Conservation (phyloP, 1,140 invertebrate species). For the Fopius arisanus region DNA sequence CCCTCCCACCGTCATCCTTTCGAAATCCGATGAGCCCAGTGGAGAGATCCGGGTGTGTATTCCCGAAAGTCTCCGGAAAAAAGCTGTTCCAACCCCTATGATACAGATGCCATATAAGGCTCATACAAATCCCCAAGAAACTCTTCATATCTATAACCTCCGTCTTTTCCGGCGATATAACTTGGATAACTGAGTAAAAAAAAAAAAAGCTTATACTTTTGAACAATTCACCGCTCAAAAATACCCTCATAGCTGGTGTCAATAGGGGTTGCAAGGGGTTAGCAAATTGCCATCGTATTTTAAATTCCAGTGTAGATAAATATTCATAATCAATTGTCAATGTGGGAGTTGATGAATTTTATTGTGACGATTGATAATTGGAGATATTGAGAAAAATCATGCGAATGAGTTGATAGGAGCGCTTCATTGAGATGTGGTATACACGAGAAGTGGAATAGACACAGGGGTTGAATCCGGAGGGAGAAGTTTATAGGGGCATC, state of each 20-base stretch:
- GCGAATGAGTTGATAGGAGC: background rate
- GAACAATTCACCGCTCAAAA: conserved; percentile 47
- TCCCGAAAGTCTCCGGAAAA: background rate
- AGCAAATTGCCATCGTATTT: conserved; percentile 39
- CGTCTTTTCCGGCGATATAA: conserved; percentile 19
- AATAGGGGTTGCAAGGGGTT: conserved; percentile 21
- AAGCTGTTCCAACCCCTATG: conserved; percentile 20
- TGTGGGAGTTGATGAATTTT: too few relatives aligned
- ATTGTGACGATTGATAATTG: background rate
- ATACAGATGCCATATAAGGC: conserved; percentile 45
- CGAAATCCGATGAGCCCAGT: background rate
- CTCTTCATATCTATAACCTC: conserved; percentile 53
- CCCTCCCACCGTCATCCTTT: background rate
- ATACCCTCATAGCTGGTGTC: conserved; percentile 15
- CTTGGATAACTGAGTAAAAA: background rate
- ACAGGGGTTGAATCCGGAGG: conserved; percentile 24
- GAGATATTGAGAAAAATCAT: background rate
- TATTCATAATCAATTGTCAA: too few relatives aligned
- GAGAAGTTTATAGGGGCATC: conserved; percentile 50
- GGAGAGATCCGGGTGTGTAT: background rate
- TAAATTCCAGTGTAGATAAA: too few relatives aligned
- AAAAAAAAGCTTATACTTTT: conserved; percentile 42
- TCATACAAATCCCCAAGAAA: conserved; percentile 50
- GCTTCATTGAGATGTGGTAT: conserved; percentile 3
- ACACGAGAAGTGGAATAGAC: conserved; percentile 11